Conservation (phyloP, 2,888 invertebrate genomes). For the Chironomus tentans region DNA sequence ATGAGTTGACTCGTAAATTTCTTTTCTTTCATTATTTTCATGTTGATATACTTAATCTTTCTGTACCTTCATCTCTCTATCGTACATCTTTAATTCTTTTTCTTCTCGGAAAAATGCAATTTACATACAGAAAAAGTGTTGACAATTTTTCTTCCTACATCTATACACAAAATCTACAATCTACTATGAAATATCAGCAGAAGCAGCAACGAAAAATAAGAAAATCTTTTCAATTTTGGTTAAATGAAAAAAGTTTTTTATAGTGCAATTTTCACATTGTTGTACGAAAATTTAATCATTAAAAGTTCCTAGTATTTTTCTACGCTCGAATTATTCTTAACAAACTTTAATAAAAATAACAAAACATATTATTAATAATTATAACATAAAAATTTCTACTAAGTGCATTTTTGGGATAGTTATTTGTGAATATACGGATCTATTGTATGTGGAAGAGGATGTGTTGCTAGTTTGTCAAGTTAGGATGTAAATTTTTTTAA, state of each 20-base stretch:
- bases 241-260: conserved; percentile 4
- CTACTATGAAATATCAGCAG: background rate
- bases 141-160: background rate
- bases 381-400: too few relatives aligned
- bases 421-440: too few relatives aligned
- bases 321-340: background rate
- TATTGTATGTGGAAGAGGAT: too few relatives aligned
- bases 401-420: too few relatives aligned
- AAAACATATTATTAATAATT: too few relatives aligned
- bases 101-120: background rate
- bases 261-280: background rate
- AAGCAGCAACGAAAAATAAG: background rate
- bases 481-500: too few relatives aligned
- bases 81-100: too few relatives aligned
- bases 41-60: too few relatives aligned
- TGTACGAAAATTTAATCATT: background rate
- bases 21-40: background rate
- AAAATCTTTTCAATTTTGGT: background rate
- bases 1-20: conserved; percentile 20
- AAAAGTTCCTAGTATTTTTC: background rate
- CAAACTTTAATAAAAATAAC: too few relatives aligned
- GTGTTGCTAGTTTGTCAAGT: too few relatives aligned
- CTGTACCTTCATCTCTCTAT: too few relatives aligned
- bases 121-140: background rate
- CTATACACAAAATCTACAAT: background rate